phyloP scores from a whole-genome alignment of 2,797 vertebrate species.

The Sebastes trivittatus region DNA sequence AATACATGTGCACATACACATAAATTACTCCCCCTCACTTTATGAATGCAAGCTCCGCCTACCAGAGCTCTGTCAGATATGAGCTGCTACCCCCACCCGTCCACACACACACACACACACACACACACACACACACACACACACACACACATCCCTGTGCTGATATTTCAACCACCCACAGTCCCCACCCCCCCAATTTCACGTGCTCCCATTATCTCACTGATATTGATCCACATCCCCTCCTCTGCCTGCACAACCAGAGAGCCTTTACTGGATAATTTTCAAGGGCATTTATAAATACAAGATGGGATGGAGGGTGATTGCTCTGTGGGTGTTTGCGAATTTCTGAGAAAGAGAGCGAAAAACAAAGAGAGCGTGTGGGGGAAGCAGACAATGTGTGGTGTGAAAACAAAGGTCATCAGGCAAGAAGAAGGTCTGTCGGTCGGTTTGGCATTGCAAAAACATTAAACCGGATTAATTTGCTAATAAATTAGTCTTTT shows the following conservation, averaged over 20 bases:
- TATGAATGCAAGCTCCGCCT: slow-evolving; percentile 31
- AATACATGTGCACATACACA: background rate
- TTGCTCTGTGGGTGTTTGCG: slow-evolving; percentile 31
- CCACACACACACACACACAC: background rate
- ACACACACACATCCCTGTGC: slow-evolving; percentile 17
- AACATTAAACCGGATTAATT: background rate
- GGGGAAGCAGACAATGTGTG: background rate
- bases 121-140: slow-evolving; percentile 3
- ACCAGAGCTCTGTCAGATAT: slow-evolving; percentile 27
- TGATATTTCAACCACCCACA: slow-evolving; percentile 66
- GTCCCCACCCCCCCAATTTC: slow-evolving; percentile 52
- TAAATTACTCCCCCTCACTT: slow-evolving; percentile 12
- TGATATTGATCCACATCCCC: slow-evolving; percentile 73
- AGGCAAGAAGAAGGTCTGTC: background rate
- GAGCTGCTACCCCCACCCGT: slow-evolving; percentile 3
- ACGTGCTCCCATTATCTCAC: slow-evolving; percentile 74
- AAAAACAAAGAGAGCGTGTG: background rate
- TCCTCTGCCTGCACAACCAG: slow-evolving; percentile 39
- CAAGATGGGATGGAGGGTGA: slow-evolving; percentile 27
- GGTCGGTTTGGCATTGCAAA: background rate
- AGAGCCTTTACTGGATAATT: slow-evolving; percentile 69
- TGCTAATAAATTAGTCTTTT: background rate
- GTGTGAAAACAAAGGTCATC: slow-evolving; percentile 3
- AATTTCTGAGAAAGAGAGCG: slow-evolving; percentile 21
- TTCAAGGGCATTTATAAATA: slow-evolving; percentile 77